phyloP scores from a whole-genome alignment of 2,113 vertebrate species.

The Odontesthes bonariensis region DNA sequence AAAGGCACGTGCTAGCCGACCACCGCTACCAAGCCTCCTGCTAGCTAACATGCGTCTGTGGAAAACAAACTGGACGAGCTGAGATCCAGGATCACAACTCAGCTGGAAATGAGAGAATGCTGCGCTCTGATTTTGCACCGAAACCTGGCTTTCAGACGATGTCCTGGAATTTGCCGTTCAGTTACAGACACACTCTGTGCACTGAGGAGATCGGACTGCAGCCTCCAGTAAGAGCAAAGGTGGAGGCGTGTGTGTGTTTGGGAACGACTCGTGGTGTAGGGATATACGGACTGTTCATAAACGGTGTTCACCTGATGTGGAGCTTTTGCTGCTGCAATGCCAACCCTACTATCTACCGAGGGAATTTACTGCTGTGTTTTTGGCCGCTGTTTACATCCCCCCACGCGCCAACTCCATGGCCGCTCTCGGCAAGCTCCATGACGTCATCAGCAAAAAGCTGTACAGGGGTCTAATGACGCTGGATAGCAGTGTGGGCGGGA shows the following conservation, averaged over 20 bases:
- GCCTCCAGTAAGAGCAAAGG: background rate
- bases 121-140: background rate
- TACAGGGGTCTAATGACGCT: too few relatives aligned
- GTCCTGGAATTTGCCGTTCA: background rate
- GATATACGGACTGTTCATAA: background rate
- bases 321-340: background rate
- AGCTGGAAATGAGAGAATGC: background rate
- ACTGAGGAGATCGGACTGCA: background rate
- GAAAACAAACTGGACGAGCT: slow-evolving; percentile 29
- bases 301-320: background rate
- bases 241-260: too few relatives aligned
- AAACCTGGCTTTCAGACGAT: background rate
- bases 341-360: background rate
- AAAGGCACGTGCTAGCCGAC: background rate
- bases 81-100: background rate
- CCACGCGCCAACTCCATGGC: background rate
- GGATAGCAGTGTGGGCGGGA: too few relatives aligned
- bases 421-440: slow-evolving; percentile 1
- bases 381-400: slow-evolving; percentile 14
- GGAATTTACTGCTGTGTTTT: background rate
- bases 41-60: background rate
- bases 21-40: background rate
- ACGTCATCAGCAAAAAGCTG: slow-evolving; percentile 14
- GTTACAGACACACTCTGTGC: background rate
- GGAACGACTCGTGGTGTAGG: background rate